Evolutionary conservation across 1,140 invertebrate species (phyloP).

Genomic region (Aphis gossypii): DNA sequence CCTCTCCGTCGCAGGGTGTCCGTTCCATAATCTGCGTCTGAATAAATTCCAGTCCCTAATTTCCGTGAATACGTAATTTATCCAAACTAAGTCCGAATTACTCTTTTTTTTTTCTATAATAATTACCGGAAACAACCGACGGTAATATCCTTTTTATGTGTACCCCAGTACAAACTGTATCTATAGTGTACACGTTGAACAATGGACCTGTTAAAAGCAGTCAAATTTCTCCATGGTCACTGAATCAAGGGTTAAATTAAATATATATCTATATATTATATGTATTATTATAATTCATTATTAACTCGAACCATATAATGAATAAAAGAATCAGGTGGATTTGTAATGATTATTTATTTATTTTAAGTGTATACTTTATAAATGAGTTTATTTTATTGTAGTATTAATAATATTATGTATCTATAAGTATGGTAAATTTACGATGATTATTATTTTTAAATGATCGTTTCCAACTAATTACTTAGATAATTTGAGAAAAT

Average conservation of each 20-base stretch:
- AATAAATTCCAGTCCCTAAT: conserved; percentile 56
- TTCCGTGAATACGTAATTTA: conserved; percentile 58
- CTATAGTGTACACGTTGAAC: conserved; percentile 33
- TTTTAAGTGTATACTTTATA: background rate
- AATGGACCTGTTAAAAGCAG: conserved; percentile 52
- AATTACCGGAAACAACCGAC: conserved; percentile 55
- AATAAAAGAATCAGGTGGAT: conserved; percentile 7
- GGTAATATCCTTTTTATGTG: conserved; percentile 56
- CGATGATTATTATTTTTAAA: background rate
- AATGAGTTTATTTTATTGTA: background rate
- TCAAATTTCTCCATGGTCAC: conserved; percentile 50
- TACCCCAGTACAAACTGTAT: background rate
- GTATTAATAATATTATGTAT: background rate
- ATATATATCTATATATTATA: background rate
- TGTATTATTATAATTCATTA: background rate
- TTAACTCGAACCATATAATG: background rate
- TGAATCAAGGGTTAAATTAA: conserved; percentile 48
- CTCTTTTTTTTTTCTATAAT: conserved; percentile 16
- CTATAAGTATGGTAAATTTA: background rate
- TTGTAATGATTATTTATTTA: background rate
- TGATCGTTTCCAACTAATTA: background rate
- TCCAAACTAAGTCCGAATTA: conserved; percentile 55
- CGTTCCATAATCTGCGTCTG: conserved; percentile 54
- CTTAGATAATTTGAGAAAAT: background rate
- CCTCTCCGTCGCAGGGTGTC: conserved; percentile 11